Evolutionary conservation across 2,888 invertebrate genomes (phyloP).

Genomic region (Metallyticus violacea): DNA sequence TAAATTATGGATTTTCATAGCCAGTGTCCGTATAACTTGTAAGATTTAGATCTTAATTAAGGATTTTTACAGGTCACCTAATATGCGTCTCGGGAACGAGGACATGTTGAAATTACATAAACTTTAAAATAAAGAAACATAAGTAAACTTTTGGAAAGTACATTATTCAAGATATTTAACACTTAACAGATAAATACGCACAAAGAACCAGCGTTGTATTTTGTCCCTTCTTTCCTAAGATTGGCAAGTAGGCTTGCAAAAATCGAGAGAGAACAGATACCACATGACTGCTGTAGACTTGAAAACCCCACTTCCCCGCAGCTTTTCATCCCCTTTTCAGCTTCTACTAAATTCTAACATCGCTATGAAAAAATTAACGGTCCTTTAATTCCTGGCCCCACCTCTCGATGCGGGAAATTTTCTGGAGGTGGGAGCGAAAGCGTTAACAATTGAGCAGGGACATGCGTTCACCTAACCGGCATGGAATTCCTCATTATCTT

Average conservation of each 20-base stretch:
- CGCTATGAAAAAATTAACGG: slow-evolving; percentile 6
- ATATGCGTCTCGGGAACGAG: too few species aligned
- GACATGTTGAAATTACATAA: too few species aligned
- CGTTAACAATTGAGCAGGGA: not conserved
- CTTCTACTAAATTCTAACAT: slow-evolving; percentile 3
- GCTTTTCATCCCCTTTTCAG: not conserved
- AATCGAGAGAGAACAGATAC: not conserved
- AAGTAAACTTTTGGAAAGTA: too few species aligned
- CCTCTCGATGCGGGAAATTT: not conserved
- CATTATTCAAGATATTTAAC: too few species aligned
- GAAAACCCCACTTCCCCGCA: not conserved
- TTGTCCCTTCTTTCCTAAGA: too few species aligned
- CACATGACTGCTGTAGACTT: not conserved
- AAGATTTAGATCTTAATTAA: too few species aligned
- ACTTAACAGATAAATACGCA: too few species aligned
- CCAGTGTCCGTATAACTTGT: too few species aligned
- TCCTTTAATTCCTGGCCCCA: slow-evolving; percentile 2
- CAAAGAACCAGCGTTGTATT: not conserved
- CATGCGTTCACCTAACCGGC: not conserved
- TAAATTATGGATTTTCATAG: too few species aligned
- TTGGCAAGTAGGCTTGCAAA: not conserved
- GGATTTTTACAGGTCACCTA: too few species aligned
- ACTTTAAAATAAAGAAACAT: too few species aligned
- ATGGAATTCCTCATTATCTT: not conserved
- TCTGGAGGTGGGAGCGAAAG: not conserved